phyloP scores from a whole-genome alignment of 2,113 vertebrate species.

The Syngnathoides biaculeatus region DNA sequence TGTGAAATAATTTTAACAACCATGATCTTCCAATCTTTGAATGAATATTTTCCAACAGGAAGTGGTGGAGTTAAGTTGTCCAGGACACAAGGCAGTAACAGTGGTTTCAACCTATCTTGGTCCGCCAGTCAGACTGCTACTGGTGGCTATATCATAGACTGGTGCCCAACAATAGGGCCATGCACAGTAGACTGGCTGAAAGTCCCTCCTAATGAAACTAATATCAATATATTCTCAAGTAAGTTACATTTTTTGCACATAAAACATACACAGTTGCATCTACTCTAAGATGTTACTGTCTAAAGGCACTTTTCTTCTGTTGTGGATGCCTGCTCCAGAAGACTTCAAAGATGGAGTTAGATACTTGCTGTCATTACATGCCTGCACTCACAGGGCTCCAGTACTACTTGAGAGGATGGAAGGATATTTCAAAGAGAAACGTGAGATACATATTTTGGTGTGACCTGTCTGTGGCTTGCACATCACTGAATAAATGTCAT shows the following conservation, averaged over 20 bases:
- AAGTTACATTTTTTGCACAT: background rate
- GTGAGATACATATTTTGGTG: conserved; percentile 35
- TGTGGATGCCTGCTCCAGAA: conserved; percentile 27
- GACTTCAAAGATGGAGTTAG: conserved; percentile 38
- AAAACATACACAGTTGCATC: background rate
- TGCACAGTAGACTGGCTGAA: conserved; percentile 54
- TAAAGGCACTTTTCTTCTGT: background rate
- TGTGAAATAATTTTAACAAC: background rate
- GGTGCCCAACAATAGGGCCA: conserved; percentile 28
- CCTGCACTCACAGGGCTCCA: conserved; percentile 48
- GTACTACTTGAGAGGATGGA: conserved; percentile 48
- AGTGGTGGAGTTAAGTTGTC: background rate
- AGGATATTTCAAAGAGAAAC: conserved; percentile 51
- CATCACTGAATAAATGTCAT: background rate
- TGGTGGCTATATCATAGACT: conserved; percentile 72
- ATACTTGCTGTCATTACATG: conserved; percentile 59
- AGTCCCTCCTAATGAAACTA: conserved; percentile 32
- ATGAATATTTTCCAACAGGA: background rate
- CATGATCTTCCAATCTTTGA: background rate
- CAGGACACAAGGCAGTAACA: conserved; percentile 4
- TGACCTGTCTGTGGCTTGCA: background rate
- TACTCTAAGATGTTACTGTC: background rate
- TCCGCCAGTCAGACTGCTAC: conserved; percentile 15
- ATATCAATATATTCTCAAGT: conserved; percentile 42
- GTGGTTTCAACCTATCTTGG: conserved; percentile 61